Evolutionary conservation across 2,113 vertebrate genomes (phyloP), one percentile per base, ranked within the genome.

Genomic region (Pygoscelis antarcticus): DNA sequence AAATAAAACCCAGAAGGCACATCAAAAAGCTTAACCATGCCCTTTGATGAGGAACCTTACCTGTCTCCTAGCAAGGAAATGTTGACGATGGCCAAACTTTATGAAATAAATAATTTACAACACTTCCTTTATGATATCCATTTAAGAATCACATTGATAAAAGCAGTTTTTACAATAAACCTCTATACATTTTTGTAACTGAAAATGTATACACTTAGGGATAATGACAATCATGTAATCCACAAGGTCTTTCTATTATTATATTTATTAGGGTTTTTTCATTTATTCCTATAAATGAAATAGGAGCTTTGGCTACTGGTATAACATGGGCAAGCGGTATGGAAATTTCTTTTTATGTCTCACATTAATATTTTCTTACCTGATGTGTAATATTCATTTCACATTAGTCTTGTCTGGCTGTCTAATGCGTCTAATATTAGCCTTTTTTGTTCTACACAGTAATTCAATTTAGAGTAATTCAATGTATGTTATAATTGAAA

Each of bases 391-490:
- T 74, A 93, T 49, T 91, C 21, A 74, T 65, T 79, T 91, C 89
- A 95, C 26, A 70, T 95, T 83, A 94, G 46, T 65, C 87, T 91
- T 77, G 61, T 46, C 77, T 91, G 77, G 36, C 80, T 96, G 70
- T 81, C 86, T 93, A 81, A 29, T 86, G 82, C 27, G 27, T 96
- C 82, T 74, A 85, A 42, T 93, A 97, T 83, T 87, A 91, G 62
- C 69, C 75, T 52, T 96, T 92, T 87, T 69, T 55, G 83, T 94
- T 83, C 89, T 86, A 82, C 36, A 34, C 8, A n/a, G 55, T 92
- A 94, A 96, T 97, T 95, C 62, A 95, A 94, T 89, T 94, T 91
- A 92, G 38, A 89, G 4, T 87, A 84, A 96, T 90, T 95, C 75
- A 91, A 54, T 92, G 54, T 22, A 88, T 80, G 60, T 89, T 96